These are phyloP conservation scores for Drosophila meridionalis DNA, from an alignment of 2,888 invertebrate genomes.

Conservation along the genomic window DNA sequence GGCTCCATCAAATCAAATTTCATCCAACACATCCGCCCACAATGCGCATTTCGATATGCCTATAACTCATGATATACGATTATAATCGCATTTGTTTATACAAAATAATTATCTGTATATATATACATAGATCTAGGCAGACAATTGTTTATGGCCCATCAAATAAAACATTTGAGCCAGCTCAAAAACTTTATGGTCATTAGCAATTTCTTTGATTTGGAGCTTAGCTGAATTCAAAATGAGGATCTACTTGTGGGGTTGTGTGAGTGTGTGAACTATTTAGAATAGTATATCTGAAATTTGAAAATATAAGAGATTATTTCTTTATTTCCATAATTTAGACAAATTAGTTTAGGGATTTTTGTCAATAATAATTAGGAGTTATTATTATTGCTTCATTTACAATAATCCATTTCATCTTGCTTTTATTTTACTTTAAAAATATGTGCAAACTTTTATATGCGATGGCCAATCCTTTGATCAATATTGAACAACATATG, in stretches of 20 bases:
- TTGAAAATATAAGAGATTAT: no score
- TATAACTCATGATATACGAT: conserved; percentile 34
- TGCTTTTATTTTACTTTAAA: no score
- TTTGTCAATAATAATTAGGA: no score
- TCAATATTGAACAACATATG: background rate
- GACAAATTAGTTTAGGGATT: no score
- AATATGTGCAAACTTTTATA: background rate
- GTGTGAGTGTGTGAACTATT: background rate
- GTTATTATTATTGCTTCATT: no score
- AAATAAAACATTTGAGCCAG: conserved; percentile 43
- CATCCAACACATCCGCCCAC: conserved; percentile 59
- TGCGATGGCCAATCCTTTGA: background rate
- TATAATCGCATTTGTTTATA: conserved; percentile 31
- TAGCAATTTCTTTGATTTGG: background rate
- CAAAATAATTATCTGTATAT: conserved; percentile 13
- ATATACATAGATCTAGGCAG: background rate
- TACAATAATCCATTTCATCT: no score
- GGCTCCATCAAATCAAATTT: conserved; percentile 64
- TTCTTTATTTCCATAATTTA: no score
- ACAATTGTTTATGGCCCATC: conserved; percentile 47
- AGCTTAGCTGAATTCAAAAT: background rate
- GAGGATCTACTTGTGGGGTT: background rate
- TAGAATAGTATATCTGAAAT: background rate
- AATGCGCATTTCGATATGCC: conserved; percentile 28
- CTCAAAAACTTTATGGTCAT: conserved; percentile 49